phyloP scores from a whole-genome alignment of 2,113 vertebrate genomes.

The Cranoglanis bouderius region DNA sequence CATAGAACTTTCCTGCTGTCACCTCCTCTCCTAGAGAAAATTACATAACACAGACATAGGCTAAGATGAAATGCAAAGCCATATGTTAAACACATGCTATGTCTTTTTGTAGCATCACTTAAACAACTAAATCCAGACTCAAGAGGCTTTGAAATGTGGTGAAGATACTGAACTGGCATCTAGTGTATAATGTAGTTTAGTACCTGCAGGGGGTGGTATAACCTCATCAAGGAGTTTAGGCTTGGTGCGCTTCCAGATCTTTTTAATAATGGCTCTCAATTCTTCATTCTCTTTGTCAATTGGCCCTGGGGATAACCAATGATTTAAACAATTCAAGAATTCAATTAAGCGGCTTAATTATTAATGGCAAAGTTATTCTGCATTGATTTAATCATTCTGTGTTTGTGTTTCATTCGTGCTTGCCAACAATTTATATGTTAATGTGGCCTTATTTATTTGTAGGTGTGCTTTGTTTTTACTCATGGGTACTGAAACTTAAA shows the following conservation, averaged over 20 bases:
- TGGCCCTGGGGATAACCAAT: slow-evolving; percentile 67
- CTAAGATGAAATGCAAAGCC: neutral
- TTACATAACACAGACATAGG: neutral
- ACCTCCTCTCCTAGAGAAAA: slow-evolving; percentile 86
- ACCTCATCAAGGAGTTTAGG: slow-evolving; percentile 88
- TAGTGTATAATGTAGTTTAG: neutral
- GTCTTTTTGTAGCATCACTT: neutral
- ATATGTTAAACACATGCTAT: neutral
- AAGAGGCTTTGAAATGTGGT: neutral
- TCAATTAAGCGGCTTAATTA: neutral
- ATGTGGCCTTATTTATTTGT: neutral
- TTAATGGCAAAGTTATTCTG: neutral
- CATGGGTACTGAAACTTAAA: neutral
- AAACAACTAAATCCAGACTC: neutral
- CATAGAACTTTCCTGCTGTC: slow-evolving; percentile 96
- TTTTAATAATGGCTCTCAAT: slow-evolving; percentile 84
- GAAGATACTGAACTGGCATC: neutral
- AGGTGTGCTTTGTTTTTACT: neutral
- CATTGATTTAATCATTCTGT: neutral
- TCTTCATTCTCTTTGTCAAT: slow-evolving; percentile 87
- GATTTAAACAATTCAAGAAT: slow-evolving; percentile 17
- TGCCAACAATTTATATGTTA: neutral
- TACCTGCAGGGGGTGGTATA: slow-evolving; percentile 83
- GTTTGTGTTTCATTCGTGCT: neutral
- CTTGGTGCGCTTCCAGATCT: slow-evolving; percentile 92